Percentiles rank a stretch among this genome's conserved stretches.
These are phyloP conservation scores for Rhamnusium bicolor DNA, from an alignment of 2,888 invertebrate species.

Conservation along the genomic window DNA sequence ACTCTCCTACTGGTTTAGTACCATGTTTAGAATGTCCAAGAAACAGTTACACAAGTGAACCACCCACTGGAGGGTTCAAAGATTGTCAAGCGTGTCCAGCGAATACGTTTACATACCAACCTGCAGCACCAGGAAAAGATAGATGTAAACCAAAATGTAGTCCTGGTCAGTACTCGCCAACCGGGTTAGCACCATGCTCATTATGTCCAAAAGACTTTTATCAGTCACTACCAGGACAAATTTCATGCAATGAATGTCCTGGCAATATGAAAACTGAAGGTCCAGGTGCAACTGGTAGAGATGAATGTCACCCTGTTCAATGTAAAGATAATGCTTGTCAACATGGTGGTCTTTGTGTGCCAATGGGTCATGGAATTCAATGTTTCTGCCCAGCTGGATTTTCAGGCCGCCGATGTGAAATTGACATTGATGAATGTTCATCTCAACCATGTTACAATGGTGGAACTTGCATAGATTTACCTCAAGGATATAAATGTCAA, in stretches of 20 bases:
- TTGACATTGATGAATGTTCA: slow-evolving; percentile 95
- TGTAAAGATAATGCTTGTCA: slow-evolving; percentile 92
- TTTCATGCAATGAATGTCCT: slow-evolving; percentile 91
- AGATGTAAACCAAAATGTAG: slow-evolving; percentile 91
- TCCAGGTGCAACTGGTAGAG: slow-evolving; percentile 85
- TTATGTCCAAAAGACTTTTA: slow-evolving; percentile 94
- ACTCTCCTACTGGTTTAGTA: slow-evolving; percentile 93
- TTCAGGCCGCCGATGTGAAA: slow-evolving; percentile 93
- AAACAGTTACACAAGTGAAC: slow-evolving; percentile 90
- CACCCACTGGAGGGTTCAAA: slow-evolving; percentile 92
- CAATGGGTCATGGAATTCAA: slow-evolving; percentile 89
- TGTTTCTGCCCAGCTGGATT: slow-evolving; percentile 84
- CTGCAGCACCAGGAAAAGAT: slow-evolving; percentile 88
- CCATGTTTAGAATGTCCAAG: slow-evolving; percentile 95
- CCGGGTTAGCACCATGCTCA: slow-evolving; percentile 94
- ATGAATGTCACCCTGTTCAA: slow-evolving; percentile 90
- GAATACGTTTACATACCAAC: slow-evolving; percentile 91
- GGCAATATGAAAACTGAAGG: slow-evolving; percentile 90
- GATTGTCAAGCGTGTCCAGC: slow-evolving; percentile 95
- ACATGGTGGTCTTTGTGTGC: slow-evolving; percentile 92
- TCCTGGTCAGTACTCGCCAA: slow-evolving; percentile 92
- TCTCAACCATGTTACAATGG: slow-evolving; percentile 96
- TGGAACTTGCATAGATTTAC: slow-evolving; percentile 91
- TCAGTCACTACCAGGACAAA: slow-evolving; percentile 88
- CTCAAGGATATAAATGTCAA: slow-evolving; percentile 93